These are phyloP conservation scores for Teleogryllus occipitalis DNA, from an alignment of 1,140 invertebrate species.

Conservation along the genomic window DNA sequence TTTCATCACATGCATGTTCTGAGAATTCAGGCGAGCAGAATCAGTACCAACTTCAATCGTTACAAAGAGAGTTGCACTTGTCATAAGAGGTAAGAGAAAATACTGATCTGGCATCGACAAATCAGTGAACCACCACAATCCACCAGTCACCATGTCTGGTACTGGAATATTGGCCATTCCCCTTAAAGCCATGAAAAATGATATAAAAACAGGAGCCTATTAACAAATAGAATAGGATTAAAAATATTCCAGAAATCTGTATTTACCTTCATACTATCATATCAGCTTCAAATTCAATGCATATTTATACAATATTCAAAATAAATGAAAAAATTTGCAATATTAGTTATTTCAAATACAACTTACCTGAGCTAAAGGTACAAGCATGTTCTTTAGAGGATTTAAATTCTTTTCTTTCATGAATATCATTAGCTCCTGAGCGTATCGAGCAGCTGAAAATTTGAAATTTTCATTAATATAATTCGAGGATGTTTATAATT, in stretches of 20 bases:
- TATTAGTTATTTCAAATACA: background rate
- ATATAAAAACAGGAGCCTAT: constrained; percentile 80
- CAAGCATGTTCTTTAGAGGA: constrained; percentile 70
- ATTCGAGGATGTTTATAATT: background rate
- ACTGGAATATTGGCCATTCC: constrained; percentile 80
- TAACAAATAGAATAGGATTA: constrained; percentile 23
- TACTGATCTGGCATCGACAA: constrained; percentile 84
- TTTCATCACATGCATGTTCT: constrained; percentile 59
- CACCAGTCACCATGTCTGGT: constrained; percentile 80
- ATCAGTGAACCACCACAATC: constrained; percentile 87
- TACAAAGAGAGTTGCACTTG: constrained; percentile 64
- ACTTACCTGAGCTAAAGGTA: constrained; percentile 68
- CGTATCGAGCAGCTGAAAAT: constrained; percentile 53
- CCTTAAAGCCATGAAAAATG: constrained; percentile 77
- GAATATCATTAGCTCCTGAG: constrained; percentile 64
- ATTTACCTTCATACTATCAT: background rate
- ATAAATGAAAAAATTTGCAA: background rate
- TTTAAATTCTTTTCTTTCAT: constrained; percentile 75
- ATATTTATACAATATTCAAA: background rate
- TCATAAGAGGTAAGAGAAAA: constrained; percentile 79
- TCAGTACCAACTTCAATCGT: constrained; percentile 85
- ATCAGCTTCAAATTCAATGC: background rate
- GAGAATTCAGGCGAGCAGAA: constrained; percentile 48
- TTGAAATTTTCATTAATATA: background rate
- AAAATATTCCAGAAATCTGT: background rate